Evolutionary conservation across 2,113 vertebrate genomes (phyloP), one percentile per base, ranked within the genome.

Genomic region (Abramis brama): DNA sequence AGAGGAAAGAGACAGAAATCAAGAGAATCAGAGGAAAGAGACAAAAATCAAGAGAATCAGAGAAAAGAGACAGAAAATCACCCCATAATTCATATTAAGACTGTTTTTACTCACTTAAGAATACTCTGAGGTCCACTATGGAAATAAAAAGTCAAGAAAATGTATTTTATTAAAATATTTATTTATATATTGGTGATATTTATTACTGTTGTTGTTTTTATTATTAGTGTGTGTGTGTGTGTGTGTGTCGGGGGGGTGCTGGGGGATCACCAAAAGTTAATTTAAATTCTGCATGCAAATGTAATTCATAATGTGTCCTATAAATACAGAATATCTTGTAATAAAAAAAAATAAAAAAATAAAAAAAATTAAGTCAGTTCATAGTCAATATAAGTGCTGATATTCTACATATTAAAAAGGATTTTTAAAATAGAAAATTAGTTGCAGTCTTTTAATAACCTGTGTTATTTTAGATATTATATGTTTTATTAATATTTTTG

Each of bases 71-170:
- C 25, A 89, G 10, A 88, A 84, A 52, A 52, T 10, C 4, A 76
- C 17, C 21, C 39, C 39, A 43, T 21, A 11, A 25, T 30, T 13
- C 15, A 43, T 25, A 47, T 50, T 23, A 13, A 68, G 8, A 33
- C 15, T 23, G 50, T 19, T 25, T 43, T 57, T 86, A 92, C 93
- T 93, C 90, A 93, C 92, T 93, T 90, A 25, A 88, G 81, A 86
- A 83, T 91, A 91, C 62, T 91, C 82, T 90, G 90, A 87, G 87
- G 91, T 11, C 87, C 87, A 89, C 89, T 93, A 88, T 39, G 39
- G 10, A 87, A 62, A 86, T 43, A 83, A 73, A 83, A 89, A 7
- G 62, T 45, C 50, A 45, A 74, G 1, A 78, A 36, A 50, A 66
- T 30, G 2, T 30, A 30, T 30, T 30, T 30, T 30, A 30, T 30